Conservation (phyloP, 2,113 vertebrate species). For the Dicerorhinus sumatrensis region DNA sequence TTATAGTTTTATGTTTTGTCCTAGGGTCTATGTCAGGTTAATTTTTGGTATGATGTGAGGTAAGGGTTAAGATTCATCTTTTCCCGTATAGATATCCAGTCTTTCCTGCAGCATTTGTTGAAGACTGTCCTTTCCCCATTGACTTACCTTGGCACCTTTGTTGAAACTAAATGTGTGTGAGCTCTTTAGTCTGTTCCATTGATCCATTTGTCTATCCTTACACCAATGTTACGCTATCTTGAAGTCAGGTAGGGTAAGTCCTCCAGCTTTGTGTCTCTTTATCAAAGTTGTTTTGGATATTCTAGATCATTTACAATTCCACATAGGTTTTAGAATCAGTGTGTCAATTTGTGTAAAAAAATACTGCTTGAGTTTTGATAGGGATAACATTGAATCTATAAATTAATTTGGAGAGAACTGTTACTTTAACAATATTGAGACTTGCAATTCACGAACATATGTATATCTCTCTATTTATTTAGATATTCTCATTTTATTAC, state of each 20-base stretch:
- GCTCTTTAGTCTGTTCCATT: background rate
- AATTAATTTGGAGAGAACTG: background rate
- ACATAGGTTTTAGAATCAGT: slow-evolving; percentile 2
- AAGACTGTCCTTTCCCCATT: background rate
- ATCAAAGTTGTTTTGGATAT: background rate
- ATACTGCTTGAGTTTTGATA: background rate
- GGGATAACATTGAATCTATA: background rate
- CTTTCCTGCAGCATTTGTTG: background rate
- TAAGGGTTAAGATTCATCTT: background rate
- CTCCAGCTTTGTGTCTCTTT: background rate
- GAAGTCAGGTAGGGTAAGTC: background rate
- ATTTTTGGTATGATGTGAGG: background rate
- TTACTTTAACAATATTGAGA: slow-evolving; percentile 7
- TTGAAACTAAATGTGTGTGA: background rate
- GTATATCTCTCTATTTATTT: background rate
- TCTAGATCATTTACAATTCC: background rate
- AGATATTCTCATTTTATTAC: slow-evolving; percentile 14
- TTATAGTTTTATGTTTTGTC: background rate
- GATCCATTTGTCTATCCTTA: background rate
- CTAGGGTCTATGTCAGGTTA: slow-evolving; percentile 17
- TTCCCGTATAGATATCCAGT: background rate
- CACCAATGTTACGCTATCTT: background rate
- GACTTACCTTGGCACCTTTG: background rate
- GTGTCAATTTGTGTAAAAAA: background rate
- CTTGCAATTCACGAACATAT: background rate